Evolutionary conservation across 2,888 invertebrate species (phyloP), one percentile per base, ranked within the genome.

Genomic region (Smittia sp.): DNA sequence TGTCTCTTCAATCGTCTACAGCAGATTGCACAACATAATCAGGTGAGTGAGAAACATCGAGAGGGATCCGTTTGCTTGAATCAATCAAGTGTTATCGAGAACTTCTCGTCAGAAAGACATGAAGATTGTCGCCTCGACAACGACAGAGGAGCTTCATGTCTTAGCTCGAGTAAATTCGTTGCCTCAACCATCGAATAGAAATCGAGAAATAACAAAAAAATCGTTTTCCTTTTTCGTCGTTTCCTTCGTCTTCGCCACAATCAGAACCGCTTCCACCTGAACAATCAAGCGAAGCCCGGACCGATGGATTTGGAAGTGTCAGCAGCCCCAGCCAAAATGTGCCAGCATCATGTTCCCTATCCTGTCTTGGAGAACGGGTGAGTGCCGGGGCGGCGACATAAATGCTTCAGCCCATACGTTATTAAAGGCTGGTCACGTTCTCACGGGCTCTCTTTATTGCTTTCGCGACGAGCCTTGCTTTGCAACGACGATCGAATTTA

Each of bases 1-100:
- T 94, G 94, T 81, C 87, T 94, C 76, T 95, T 92, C 83, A 91
- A 95, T 72, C 79, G 81, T 75, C 76, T 83, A 38, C 82, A 82
- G 27, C 22, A 54, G 18, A 13, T 11, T 27, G 54, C 18, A 22
- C 25, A 69, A 18, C 32, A 22, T 11, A 69, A 54, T 54, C 69
- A 69, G 52, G 69, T 69, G 52, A 67, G 22, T 13, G n/a, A 22
- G 24, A 63, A 63, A 6, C 27, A 11, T 9, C 11, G 18, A 18
- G 6, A 54, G 9, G 54, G 54, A 22, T 13, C n/a, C 18, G 22
- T 24, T 63, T 9, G 11, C 32, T 24, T 63, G 22, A 58, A 20
- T 58, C 58, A 58, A 58, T 58, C 58, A 58, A 1, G 32, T 32
- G 32, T 6, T 6, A 32, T 6, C 52, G n/a, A 46, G 18, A 46